Percentiles rank a stretch among this genome's conserved stretches.
Conservation (phyloP, 1,140 invertebrate species). For the Cecropterus lyciades region DNA sequence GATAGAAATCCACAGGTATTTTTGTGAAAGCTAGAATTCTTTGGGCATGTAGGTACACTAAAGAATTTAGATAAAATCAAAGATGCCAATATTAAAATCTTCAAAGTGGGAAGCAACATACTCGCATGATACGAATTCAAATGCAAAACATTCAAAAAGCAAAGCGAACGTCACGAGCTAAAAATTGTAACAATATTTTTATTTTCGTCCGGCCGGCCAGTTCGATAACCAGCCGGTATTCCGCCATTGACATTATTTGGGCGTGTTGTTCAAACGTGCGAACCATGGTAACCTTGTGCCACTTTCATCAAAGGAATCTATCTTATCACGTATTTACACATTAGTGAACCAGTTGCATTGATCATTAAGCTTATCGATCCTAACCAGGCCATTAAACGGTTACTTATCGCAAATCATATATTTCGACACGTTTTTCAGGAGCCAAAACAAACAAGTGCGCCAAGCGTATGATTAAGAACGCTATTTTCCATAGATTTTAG, state of each 20-base stretch:
- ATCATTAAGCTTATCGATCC: slow-evolving; percentile 36
- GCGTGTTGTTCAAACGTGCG: slow-evolving; percentile 45
- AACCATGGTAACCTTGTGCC: slow-evolving; percentile 48
- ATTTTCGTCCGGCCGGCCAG: slow-evolving; percentile 14
- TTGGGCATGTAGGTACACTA: too few species aligned
- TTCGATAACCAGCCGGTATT: slow-evolving; percentile 39
- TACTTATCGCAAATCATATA: slow-evolving; percentile 18
- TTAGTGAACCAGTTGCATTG: slow-evolving; percentile 40
- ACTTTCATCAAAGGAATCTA: slow-evolving; percentile 42
- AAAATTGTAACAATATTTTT: slow-evolving; percentile 2
- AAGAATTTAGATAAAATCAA: too few species aligned
- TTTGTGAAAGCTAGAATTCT: too few species aligned
- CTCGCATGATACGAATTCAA: too few species aligned
- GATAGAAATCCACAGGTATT: too few species aligned
- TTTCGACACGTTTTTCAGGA: slow-evolving; percentile 31
- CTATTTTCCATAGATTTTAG: not conserved
- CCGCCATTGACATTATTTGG: slow-evolving; percentile 56
- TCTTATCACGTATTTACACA: slow-evolving; percentile 46
- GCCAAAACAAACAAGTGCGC: slow-evolving; percentile 2
- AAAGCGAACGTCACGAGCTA: not conserved
- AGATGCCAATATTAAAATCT: too few species aligned
- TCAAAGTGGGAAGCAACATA: too few species aligned
- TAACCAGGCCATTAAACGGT: slow-evolving; percentile 27
- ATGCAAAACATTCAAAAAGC: not conserved
- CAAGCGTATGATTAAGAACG: not conserved